Percentiles rank a stretch among this genome's conserved stretches.
These are phyloP conservation scores for Perithous albicinctus DNA, from an alignment of 2,888 invertebrate species.

Conservation along the genomic window DNA sequence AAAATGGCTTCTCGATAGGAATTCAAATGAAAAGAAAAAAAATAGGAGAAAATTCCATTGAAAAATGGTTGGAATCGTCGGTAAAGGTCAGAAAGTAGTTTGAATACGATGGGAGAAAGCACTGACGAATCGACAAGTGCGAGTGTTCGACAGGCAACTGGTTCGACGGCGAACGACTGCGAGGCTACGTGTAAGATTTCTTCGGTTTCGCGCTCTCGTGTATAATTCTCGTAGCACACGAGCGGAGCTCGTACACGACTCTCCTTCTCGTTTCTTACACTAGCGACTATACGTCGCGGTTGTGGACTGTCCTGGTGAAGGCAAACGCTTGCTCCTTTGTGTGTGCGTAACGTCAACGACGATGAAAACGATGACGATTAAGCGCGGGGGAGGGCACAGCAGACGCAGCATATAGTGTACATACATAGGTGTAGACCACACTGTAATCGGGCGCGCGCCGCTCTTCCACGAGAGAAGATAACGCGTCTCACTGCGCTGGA, in stretches of 20 bases:
- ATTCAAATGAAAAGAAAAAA: not conserved
- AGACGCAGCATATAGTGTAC: not conserved
- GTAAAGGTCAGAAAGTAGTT: not conserved
- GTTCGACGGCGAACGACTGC: constrained; percentile 52
- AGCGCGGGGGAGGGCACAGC: constrained; percentile 12
- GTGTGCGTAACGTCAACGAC: constrained; percentile 42
- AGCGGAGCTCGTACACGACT: constrained; percentile 50
- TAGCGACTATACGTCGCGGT: constrained; percentile 44
- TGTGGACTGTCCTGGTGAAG: constrained; percentile 43
- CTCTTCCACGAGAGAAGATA: constrained; percentile 49
- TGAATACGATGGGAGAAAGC: not conserved
- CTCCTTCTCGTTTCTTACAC: constrained; percentile 56
- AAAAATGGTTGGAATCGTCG: not conserved
- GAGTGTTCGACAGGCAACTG: constrained; percentile 26
- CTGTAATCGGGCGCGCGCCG: constrained; percentile 20
- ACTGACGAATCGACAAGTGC: constrained; percentile 11
- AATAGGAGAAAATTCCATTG: not conserved
- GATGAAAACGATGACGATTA: constrained; percentile 58
- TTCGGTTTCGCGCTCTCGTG: constrained; percentile 13
- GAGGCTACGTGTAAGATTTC: constrained; percentile 59
- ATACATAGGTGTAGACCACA: not conserved
- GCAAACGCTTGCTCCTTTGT: not conserved
- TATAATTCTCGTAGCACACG: constrained; percentile 40
- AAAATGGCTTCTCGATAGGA: not conserved
- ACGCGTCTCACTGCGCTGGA: constrained; percentile 3